Percentiles rank a stretch among this genome's conserved stretches.
These are phyloP conservation scores for Mus pahari DNA, from an alignment of 2,113 vertebrate species.

Conservation along the genomic window DNA sequence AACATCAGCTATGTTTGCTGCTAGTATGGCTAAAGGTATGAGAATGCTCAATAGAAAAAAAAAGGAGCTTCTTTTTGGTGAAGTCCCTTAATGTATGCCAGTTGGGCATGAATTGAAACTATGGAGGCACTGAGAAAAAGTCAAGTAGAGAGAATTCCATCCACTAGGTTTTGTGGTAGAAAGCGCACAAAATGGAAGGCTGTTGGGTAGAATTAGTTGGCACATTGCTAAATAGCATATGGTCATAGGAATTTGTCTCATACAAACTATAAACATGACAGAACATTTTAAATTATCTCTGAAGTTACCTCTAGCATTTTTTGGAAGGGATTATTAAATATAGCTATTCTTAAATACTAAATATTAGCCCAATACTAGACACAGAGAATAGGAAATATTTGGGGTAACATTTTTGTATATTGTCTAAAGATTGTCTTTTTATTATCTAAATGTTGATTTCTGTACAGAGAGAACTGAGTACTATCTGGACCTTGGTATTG, in stretches of 20 bases:
- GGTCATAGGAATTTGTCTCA: neutral
- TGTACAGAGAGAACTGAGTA: no score
- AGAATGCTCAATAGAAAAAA: conserved; percentile 59
- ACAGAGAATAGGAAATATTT: neutral
- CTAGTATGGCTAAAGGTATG: conserved; percentile 44
- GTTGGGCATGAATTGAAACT: conserved; percentile 39
- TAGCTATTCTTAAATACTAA: conserved; percentile 56
- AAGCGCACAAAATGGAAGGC: conserved; percentile 5
- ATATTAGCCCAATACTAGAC: conserved; percentile 50
- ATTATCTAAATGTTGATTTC: no score
- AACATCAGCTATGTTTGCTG: neutral
- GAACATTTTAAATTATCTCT: conserved; percentile 52
- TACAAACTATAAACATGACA: conserved; percentile 48
- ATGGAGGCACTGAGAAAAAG: conserved; percentile 5
- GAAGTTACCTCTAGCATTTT: conserved; percentile 9
- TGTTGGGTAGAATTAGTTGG: neutral
- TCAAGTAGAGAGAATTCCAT: conserved; percentile 4
- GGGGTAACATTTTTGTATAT: no score
- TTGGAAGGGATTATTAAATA: conserved; percentile 59
- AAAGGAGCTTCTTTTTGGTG: no score
- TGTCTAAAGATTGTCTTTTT: no score
- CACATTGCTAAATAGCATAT: neutral
- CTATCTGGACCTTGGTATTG: no score
- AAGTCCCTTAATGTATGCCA: conserved; percentile 69
- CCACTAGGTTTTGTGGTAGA: neutral